Evolutionary conservation across 2,888 invertebrate genomes (phyloP), one percentile per base, ranked within the genome.

Genomic region (Caenorhabditis sinica): DNA sequence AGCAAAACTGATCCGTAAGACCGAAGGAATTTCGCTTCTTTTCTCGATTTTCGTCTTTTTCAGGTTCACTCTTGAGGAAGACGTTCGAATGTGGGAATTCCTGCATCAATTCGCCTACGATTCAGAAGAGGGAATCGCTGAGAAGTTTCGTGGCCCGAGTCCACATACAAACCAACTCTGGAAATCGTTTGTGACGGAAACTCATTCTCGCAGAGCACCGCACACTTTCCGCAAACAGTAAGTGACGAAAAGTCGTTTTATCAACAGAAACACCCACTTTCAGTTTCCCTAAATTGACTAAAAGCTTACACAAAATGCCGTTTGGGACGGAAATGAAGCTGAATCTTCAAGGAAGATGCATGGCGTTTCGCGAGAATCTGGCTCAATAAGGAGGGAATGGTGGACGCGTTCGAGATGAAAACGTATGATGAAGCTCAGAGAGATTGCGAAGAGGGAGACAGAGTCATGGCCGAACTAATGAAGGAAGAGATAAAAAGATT

Each of bases 331-430:
- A 76, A 30, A 56, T 65, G 45, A 76, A 68, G 45, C 33, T 76
- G 40, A 51, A 76, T 60, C 33, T 76, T 49, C 49, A 28, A 0
- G 8, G 15, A 20, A 28, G 36, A 49, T 1, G 75, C 68, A 15
- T 45, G 49, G 49, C 49, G 49, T 49, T 49, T 49, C 20, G 49
- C 49, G 6, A 49, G 36, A 36, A 36, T 76, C 2, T n/a, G 17
- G 11, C 15, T 76, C 15, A 66, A 68, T 33, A 23, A 68, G 25
- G 49, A 60, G 2, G 11, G 36, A 23, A 30, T 45, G 9, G 58
- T 76, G 1, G 68, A 76, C 17, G 58, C 58, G n/a, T 76, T 76
- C 33, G 75, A 76, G 23, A 76, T 76, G 75, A 76, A 68, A 36
- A 13, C 43, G 13, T 30, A 56, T 9, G 60, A 61, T 9, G 60